These are phyloP conservation scores for Acanthiza pusilla DNA, from an alignment of 2,797 vertebrate species.

Conservation along the genomic window DNA sequence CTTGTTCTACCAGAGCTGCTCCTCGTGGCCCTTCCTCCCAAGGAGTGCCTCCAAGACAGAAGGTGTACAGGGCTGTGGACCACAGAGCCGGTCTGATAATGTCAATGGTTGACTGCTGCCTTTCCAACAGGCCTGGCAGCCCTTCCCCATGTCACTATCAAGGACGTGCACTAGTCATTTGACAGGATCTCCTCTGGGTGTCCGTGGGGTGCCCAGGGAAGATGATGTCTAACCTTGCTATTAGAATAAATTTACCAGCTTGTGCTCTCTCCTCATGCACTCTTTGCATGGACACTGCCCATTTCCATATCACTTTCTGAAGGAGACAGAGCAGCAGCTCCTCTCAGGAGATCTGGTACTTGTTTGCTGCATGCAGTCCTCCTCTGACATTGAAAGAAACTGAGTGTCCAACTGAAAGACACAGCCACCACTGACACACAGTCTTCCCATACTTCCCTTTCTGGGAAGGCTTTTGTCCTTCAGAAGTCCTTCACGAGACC, in stretches of 20 bases:
- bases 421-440: not conserved
- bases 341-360: not conserved
- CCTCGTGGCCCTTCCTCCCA: rapidly evolving
- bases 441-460: not conserved
- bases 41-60: not conserved
- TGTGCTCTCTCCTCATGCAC: not conserved
- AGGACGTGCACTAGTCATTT: not conserved
- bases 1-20: not conserved
- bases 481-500: not conserved
- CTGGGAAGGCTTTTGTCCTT: not conserved
- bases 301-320: not conserved
- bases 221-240: not conserved
- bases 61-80: not conserved
- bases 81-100: not conserved
- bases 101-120: not conserved
- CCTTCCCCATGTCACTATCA: not conserved
- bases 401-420: not conserved
- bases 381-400: not conserved
- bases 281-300: not conserved
- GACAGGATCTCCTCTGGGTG: not conserved
- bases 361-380: not conserved
- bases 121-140: not conserved
- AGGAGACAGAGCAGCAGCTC: not conserved
- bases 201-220: not conserved
- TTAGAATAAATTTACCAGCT: not conserved